Evolutionary conservation across 1,140 invertebrate genomes (phyloP).

Genomic region (Drosophila quadrilineata): DNA sequence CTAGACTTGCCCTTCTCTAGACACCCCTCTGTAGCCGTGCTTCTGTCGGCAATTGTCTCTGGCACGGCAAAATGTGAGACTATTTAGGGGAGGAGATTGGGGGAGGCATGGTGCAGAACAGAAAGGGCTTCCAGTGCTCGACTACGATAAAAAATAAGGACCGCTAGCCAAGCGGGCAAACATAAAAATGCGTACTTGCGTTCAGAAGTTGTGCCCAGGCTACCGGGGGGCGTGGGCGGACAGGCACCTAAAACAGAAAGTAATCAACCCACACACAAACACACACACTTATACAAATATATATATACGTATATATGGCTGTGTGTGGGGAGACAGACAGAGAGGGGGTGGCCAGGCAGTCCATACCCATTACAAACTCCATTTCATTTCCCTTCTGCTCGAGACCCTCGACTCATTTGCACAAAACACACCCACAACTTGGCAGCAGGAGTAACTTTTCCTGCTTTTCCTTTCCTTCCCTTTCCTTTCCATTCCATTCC

Average conservation of each 20-base stretch:
- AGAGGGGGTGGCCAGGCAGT: constrained; percentile 4
- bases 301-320: constrained; percentile 10
- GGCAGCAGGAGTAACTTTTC: constrained; percentile 69
- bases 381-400: constrained; percentile 15
- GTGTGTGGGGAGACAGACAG: constrained; percentile 24
- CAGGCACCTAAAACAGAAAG: constrained; percentile 74
- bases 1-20: not conserved
- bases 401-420: constrained; percentile 62
- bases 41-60: constrained; percentile 59
- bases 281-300: constrained; percentile 6
- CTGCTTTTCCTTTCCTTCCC: constrained; percentile 27
- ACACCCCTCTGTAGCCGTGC: constrained; percentile 9
- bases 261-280: constrained; percentile 70
- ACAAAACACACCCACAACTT: constrained; percentile 77
- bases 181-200: constrained; percentile 78
- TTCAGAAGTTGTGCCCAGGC: constrained; percentile 51
- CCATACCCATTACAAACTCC: constrained; percentile 7
- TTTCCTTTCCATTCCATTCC: too few relatives aligned
- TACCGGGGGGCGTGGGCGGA: constrained; percentile 29
- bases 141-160: constrained; percentile 61
- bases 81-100: constrained; percentile 2
- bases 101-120: not conserved
- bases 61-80: constrained; percentile 41
- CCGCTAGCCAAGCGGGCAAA: constrained; percentile 69
- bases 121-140: constrained; percentile 67